phyloP scores from a whole-genome alignment of 2,797 vertebrate genomes.

The Salarias fasciatus region DNA sequence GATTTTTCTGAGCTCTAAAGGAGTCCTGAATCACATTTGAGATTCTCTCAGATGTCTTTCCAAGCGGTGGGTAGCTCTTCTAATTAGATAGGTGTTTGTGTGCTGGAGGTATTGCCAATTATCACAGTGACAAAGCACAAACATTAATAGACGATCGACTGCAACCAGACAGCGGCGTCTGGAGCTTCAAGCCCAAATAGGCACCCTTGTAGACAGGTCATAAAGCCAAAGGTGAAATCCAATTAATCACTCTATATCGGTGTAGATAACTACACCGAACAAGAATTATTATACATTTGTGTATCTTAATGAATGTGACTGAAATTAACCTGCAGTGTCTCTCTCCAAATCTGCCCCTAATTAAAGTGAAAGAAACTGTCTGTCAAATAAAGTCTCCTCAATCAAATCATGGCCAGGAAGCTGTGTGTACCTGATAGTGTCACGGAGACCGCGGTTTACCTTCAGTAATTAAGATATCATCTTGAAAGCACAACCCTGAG shows the following conservation, averaged over 20 bases:
- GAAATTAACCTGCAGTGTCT: constrained; percentile 65
- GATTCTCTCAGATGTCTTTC: constrained; percentile 60
- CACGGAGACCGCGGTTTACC: constrained; percentile 24
- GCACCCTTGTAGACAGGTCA: constrained; percentile 57
- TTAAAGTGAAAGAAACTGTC: constrained; percentile 70
- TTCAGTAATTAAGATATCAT: constrained; percentile 55
- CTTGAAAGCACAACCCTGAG: constrained; percentile 43
- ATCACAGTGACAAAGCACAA: constrained; percentile 65
- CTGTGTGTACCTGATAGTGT: constrained; percentile 47
- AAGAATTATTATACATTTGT: constrained; percentile 57
- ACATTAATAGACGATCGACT: constrained; percentile 64
- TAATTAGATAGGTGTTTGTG: constrained; percentile 72
- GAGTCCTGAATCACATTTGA: constrained; percentile 49
- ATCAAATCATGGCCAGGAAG: constrained; percentile 33
- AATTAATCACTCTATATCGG: constrained; percentile 61
- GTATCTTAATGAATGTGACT: constrained; percentile 70
- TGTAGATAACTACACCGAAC: constrained; percentile 53
- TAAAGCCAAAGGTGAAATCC: constrained; percentile 71
- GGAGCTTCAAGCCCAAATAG: constrained; percentile 51
- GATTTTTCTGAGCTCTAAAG: constrained; percentile 46
- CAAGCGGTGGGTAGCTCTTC: constrained; percentile 42
- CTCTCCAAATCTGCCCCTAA: constrained; percentile 55
- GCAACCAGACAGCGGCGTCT: constrained; percentile 54
- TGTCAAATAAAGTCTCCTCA: constrained; percentile 49
- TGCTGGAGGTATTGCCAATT: constrained; percentile 66